Evolutionary conservation across 37 sponge, comb jelly and placozoan species (phyloP).

Genomic region (Beroe ovata): DNA sequence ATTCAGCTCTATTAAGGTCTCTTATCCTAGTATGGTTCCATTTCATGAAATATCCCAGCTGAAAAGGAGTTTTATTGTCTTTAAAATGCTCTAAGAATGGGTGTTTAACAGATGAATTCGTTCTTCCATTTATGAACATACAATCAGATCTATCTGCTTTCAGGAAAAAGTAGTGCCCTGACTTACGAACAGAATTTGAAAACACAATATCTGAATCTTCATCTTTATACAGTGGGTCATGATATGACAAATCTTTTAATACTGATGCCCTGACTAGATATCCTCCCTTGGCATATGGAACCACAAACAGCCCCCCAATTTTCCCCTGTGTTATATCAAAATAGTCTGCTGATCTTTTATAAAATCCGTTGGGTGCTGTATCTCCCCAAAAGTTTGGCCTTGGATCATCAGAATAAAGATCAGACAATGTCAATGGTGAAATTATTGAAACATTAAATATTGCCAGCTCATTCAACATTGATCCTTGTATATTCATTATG

Average conservation of each 20-base stretch:
- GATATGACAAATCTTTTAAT: neutral
- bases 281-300: slow-evolving; percentile 23
- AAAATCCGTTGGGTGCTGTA: neutral
- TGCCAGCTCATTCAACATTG: neutral
- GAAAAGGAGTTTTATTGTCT: neutral
- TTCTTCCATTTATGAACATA: neutral
- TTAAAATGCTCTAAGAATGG: slow-evolving; percentile 3
- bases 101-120: neutral
- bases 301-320: neutral
- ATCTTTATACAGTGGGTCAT: neutral
- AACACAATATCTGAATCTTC: neutral
- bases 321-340: neutral
- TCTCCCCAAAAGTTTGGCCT: slow-evolving; percentile 40
- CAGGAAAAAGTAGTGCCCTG: neutral
- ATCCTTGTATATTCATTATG: neutral
- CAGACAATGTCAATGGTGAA: neutral
- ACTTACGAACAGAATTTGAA: slow-evolving; percentile 3
- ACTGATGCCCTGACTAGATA: neutral
- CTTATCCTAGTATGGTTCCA: slow-evolving; percentile 13
- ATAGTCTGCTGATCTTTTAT: slow-evolving; percentile 12
- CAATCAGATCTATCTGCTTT: neutral
- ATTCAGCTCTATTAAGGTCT: neutral
- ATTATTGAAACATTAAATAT: slow-evolving; percentile 16
- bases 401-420: neutral
- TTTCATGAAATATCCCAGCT: slow-evolving; percentile 16